Evolutionary conservation across 1,140 invertebrate genomes (phyloP).

Genomic region (Drosophila chauvacae): DNA sequence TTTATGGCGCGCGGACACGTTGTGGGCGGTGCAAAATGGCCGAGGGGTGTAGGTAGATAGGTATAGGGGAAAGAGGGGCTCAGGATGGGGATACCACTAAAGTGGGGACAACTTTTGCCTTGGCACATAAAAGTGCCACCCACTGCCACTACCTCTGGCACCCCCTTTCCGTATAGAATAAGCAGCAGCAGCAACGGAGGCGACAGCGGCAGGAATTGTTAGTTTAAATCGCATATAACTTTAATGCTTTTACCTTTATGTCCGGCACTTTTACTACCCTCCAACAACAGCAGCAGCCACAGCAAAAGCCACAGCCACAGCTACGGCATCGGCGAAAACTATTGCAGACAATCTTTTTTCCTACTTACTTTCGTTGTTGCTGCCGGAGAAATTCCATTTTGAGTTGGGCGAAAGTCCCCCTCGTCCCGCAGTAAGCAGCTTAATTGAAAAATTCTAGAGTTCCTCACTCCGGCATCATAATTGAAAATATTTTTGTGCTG

Average conservation of each 20-base stretch:
- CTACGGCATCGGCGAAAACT: slow-evolving; percentile 33
- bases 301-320: slow-evolving; percentile 2
- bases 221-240: slow-evolving; percentile 80
- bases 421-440: slow-evolving; percentile 49
- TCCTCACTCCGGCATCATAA: slow-evolving; percentile 75
- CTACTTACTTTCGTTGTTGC: slow-evolving; percentile 52
- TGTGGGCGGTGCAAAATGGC: slow-evolving; percentile 58
- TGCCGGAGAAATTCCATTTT: slow-evolving; percentile 64
- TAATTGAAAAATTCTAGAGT: slow-evolving; percentile 81
- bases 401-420: slow-evolving; percentile 39
- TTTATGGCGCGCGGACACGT: slow-evolving; percentile 79
- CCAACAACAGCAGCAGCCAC: slow-evolving; percentile 7
- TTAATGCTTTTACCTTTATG: slow-evolving; percentile 80
- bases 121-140: slow-evolving; percentile 73
- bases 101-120: slow-evolving; percentile 77
- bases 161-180: slow-evolving; percentile 21
- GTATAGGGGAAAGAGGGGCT: neutral
- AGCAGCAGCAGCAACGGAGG: slow-evolving; percentile 24
- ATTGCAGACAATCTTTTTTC: slow-evolving; percentile 61
- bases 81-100: slow-evolving; percentile 46
- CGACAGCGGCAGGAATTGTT: slow-evolving; percentile 55
- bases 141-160: neutral
- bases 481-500: slow-evolving; percentile 79
- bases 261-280: slow-evolving; percentile 74
- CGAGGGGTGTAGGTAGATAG: neutral